Conservation (phyloP, 2,888 invertebrate genomes). For the Hydraecia micacea region DNA sequence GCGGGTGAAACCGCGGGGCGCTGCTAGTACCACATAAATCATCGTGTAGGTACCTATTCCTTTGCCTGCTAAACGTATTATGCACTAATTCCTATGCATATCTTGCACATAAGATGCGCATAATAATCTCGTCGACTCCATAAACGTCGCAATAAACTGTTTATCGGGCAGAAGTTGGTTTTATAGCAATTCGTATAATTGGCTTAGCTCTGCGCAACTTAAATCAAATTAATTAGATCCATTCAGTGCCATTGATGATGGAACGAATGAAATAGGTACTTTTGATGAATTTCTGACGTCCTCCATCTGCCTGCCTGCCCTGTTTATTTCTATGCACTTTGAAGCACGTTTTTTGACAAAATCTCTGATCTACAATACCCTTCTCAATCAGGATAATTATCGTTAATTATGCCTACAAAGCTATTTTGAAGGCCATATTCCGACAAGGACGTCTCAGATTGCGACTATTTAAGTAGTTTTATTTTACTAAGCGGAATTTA, state of each 20-base stretch:
- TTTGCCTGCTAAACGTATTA: constrained; percentile 23
- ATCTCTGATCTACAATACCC: background rate
- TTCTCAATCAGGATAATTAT: background rate
- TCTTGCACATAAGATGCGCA: constrained; percentile 40
- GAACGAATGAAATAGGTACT: constrained; percentile 1
- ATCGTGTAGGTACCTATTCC: background rate
- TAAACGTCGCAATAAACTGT: constrained; percentile 49
- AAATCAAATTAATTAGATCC: constrained; percentile 24
- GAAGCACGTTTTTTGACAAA: background rate
- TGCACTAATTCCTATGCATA: constrained; percentile 32
- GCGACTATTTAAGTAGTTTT: constrained; percentile 20
- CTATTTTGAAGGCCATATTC: constrained; percentile 11
- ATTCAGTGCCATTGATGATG: constrained; percentile 14
- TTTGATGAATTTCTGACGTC: background rate
- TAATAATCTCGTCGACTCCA: constrained; percentile 38
- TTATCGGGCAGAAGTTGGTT: constrained; percentile 36
- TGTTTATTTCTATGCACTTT: background rate
- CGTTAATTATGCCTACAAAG: background rate
- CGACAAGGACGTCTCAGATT: constrained; percentile 14
- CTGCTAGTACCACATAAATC: constrained; percentile 20
- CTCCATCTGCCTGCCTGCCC: background rate
- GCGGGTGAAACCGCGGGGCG: too few relatives aligned
- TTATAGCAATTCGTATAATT: constrained; percentile 41
- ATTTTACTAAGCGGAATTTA: constrained; percentile 19
- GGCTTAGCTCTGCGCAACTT: constrained; percentile 17